These are phyloP conservation scores for Aquatica leii DNA, from an alignment of 2,888 invertebrate species.

Conservation along the genomic window DNA sequence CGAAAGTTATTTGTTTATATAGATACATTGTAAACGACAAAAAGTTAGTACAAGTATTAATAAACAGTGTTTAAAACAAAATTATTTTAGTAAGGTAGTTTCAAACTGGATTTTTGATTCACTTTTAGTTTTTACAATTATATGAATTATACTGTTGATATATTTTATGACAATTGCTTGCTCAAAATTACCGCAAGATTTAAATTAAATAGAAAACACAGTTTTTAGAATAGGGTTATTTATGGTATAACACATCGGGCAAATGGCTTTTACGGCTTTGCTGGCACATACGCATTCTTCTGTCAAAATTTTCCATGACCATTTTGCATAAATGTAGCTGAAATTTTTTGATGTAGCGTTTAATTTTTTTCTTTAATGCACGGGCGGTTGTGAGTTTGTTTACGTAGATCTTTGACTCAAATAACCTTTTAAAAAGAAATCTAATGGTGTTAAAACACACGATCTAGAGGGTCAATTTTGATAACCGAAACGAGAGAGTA, in stretches of 20 bases:
- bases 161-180: no score
- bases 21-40: no score
- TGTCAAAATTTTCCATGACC: constrained; percentile 17
- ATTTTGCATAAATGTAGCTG: constrained; percentile 7
- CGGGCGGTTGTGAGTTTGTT: constrained; percentile 5
- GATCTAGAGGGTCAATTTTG: constrained; percentile 16
- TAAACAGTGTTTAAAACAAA: no score
- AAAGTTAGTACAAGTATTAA: no score
- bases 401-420: not conserved
- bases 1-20: no score
- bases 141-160: no score
- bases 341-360: constrained; percentile 2
- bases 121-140: no score
- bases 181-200: no score
- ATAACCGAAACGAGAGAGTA: constrained; percentile 1
- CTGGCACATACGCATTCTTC: not conserved
- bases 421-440: constrained; percentile 19
- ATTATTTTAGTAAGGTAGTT: no score
- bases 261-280: constrained; percentile 16
- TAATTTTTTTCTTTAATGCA: constrained; percentile 1
- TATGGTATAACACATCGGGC: constrained; percentile 10
- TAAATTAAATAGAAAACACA: constrained; percentile 2
- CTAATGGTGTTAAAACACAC: constrained; percentile 24
- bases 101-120: no score
- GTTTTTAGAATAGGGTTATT: constrained; percentile 1